phyloP scores from a whole-genome alignment of 2,797 vertebrate species.

The Poecilia velifera region DNA sequence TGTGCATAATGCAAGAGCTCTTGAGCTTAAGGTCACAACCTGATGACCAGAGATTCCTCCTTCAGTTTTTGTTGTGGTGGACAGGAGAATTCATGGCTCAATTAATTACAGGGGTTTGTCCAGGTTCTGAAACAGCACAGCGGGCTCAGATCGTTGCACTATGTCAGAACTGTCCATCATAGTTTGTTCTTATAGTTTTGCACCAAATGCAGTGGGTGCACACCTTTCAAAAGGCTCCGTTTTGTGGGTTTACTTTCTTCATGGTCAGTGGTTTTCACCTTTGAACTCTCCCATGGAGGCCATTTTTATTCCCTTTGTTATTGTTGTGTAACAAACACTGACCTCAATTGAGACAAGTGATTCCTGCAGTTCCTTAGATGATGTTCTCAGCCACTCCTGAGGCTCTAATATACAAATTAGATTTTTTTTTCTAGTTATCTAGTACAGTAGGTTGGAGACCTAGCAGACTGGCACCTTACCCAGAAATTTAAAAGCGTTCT shows the following conservation, averaged over 20 bases:
- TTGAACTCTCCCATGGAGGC: background rate
- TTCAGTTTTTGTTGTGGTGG: background rate
- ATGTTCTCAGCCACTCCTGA: background rate
- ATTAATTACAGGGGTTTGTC: background rate
- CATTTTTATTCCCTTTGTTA: background rate
- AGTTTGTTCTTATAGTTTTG: background rate
- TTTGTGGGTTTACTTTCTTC: background rate
- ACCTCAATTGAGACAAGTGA: background rate
- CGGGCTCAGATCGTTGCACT: background rate
- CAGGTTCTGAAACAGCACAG: background rate
- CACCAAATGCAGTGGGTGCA: background rate
- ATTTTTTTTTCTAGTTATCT: background rate
- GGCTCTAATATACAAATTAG: background rate
- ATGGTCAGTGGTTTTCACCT: no score
- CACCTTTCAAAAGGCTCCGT: background rate
- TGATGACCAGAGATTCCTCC: background rate
- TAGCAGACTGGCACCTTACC: background rate
- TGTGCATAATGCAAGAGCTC: background rate
- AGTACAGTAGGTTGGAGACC: background rate
- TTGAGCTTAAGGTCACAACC: background rate
- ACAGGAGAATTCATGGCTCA: background rate
- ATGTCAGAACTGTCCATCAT: background rate
- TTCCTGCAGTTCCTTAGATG: background rate
- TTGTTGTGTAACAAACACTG: background rate
- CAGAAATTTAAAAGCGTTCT: background rate